Conservation (phyloP, 2,797 vertebrate genomes). For the Danionella dracula region DNA sequence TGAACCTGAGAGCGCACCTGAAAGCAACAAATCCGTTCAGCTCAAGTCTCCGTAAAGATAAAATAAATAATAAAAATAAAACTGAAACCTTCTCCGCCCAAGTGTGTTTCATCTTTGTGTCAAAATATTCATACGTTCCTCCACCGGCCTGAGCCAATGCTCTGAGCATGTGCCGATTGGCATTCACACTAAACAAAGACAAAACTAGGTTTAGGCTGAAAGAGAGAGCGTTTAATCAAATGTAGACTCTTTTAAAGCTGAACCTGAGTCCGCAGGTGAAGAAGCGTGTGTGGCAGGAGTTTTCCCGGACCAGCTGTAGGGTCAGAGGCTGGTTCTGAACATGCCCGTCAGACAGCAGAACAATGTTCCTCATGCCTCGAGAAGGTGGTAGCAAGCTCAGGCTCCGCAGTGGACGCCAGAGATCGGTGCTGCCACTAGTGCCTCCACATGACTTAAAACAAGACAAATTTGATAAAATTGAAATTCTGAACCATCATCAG, state of each 20-base stretch:
- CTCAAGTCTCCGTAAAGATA: neutral
- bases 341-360: conserved; percentile 85
- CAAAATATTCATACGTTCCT: conserved; percentile 82
- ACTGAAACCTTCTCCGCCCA: conserved; percentile 85
- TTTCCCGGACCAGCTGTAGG: conserved; percentile 68
- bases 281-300: conserved; percentile 69
- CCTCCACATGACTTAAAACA: conserved; percentile 58
- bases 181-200: conserved; percentile 64
- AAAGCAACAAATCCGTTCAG: neutral
- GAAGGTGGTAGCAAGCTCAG: conserved; percentile 74
- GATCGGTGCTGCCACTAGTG: conserved; percentile 79
- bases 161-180: conserved; percentile 81
- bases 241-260: conserved; percentile 25
- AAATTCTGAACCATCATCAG: too few species aligned
- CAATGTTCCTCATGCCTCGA: conserved; percentile 67
- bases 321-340: conserved; percentile 73
- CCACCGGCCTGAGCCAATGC: conserved; percentile 76
- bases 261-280: conserved; percentile 82
- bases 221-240: neutral
- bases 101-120: conserved; percentile 75
- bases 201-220: neutral
- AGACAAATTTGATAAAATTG: neutral
- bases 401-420: conserved; percentile 76
- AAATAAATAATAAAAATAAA: neutral
- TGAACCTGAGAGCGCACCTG: conserved; percentile 70